phyloP scores from a whole-genome alignment of 1,140 invertebrate genomes.

The Chironomus tepperi region DNA sequence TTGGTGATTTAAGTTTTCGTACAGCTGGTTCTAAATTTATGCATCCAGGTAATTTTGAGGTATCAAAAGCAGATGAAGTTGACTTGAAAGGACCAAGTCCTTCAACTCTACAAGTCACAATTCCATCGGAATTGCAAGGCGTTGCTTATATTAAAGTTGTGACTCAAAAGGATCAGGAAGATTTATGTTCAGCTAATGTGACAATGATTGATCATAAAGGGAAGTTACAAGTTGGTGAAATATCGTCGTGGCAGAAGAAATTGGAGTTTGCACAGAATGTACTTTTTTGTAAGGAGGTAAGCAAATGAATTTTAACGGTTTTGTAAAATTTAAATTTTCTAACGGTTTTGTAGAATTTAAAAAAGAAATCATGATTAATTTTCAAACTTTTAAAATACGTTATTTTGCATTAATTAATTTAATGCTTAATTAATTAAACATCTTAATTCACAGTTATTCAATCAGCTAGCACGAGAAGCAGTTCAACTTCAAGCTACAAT shows the following conservation, averaged over 20 bases:
- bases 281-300: slow-evolving; percentile 84
- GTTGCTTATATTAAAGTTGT: slow-evolving; percentile 92
- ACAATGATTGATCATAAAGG: slow-evolving; percentile 56
- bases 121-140: slow-evolving; percentile 89
- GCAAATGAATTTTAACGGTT: too few species aligned
- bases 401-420: too few species aligned
- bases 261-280: slow-evolving; percentile 95
- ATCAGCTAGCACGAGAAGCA: slow-evolving; percentile 87
- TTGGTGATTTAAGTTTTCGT: slow-evolving; percentile 92
- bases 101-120: slow-evolving; percentile 81
- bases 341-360: too few species aligned
- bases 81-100: slow-evolving; percentile 44
- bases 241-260: slow-evolving; percentile 88
- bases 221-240: slow-evolving; percentile 50
- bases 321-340: too few species aligned
- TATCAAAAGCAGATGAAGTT: slow-evolving; percentile 82
- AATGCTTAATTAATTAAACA: too few species aligned
- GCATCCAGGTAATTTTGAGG: slow-evolving; percentile 93
- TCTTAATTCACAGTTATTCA: slow-evolving; percentile 54
- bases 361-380: too few species aligned
- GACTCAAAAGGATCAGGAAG: slow-evolving; percentile 86
- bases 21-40: slow-evolving; percentile 87
- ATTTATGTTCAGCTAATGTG: slow-evolving; percentile 68
- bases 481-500: slow-evolving; percentile 86
- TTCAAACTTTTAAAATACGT: too few species aligned